A percentile compares a stretch with the other conserved stretches of the same genome.
These are phyloP conservation scores for Fringilla coelebs DNA, from an alignment of 2,797 vertebrate species.

Conservation along the genomic window DNA sequence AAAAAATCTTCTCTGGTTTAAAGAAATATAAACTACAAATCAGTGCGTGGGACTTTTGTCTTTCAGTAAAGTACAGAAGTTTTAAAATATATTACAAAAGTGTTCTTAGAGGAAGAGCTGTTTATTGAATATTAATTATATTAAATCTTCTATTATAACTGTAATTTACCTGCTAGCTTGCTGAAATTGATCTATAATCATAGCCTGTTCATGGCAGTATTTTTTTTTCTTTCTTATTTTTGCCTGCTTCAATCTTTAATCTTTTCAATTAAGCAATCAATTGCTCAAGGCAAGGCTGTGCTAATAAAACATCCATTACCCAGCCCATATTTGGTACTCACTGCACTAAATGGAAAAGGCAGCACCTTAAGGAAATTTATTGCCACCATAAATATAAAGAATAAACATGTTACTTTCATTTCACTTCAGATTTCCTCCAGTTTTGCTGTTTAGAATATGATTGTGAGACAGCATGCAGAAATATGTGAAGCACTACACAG, in stretches of 20 bases:
- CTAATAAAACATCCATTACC: conserved; percentile 30
- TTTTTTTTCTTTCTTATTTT: background rate
- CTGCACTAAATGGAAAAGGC: background rate
- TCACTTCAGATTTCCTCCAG: background rate
- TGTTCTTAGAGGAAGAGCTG: background rate
- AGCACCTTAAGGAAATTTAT: conserved; percentile 2
- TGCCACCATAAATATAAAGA: background rate
- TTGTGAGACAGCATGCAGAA: background rate
- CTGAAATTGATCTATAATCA: background rate
- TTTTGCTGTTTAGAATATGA: background rate
- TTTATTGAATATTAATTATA: background rate
- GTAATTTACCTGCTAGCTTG: background rate
- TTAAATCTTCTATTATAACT: background rate
- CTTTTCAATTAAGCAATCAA: background rate
- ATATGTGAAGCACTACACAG: background rate
- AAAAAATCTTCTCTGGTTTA: background rate
- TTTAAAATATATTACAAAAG: background rate
- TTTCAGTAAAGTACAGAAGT: background rate
- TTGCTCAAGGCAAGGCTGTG: background rate
- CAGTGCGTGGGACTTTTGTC: background rate
- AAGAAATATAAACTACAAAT: conserved; percentile 9
- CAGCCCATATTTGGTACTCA: background rate
- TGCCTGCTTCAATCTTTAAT: background rate
- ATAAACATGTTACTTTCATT: conserved; percentile 14
- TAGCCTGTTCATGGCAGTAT: background rate